Evolutionary conservation across 2,797 vertebrate genomes (phyloP).

Genomic region (Rhyacichthys aspro): DNA sequence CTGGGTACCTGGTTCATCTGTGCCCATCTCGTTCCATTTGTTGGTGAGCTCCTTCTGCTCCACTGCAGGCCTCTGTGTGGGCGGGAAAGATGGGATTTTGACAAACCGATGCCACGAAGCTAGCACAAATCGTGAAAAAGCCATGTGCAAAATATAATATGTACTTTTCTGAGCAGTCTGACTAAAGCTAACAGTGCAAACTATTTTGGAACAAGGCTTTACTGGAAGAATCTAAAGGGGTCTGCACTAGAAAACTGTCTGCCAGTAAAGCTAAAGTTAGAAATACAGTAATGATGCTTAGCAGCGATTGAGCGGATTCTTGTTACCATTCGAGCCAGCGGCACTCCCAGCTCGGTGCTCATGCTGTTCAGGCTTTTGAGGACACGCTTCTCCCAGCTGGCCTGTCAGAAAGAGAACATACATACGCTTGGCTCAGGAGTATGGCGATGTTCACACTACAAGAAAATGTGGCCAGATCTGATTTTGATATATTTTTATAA

Average conservation of each 20-base stretch:
- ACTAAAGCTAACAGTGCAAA: not conserved
- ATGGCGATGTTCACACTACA: no score
- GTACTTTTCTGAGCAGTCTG: not conserved
- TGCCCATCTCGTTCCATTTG: slow-evolving; percentile 99
- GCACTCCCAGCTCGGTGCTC: slow-evolving; percentile 92
- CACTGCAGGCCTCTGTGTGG: slow-evolving; percentile 83
- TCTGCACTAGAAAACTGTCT: slow-evolving; percentile 3
- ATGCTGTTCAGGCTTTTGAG: slow-evolving; percentile 98
- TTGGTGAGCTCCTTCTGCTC: slow-evolving; percentile 94
- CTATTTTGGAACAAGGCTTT: not conserved
- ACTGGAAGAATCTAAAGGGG: not conserved
- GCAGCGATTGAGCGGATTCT: slow-evolving; percentile 9
- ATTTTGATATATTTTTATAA: no score
- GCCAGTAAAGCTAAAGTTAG: slow-evolving; percentile 3
- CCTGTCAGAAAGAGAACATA: slow-evolving; percentile 75
- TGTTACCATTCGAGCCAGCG: slow-evolving; percentile 92
- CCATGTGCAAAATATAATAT: slow-evolving; percentile 3
- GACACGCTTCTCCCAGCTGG: slow-evolving; percentile 96
- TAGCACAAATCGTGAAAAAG: slow-evolving; percentile 7
- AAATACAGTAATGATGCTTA: not conserved
- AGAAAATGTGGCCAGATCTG: not conserved
- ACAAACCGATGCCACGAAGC: not conserved
- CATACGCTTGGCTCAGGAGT: no score
- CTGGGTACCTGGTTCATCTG: slow-evolving; percentile 91
- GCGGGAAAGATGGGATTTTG: slow-evolving; percentile 4